Percentiles rank a stretch among this genome's conserved stretches.
Evolutionary conservation across 2,113 vertebrate species (phyloP).

Genomic region (Malaclemys terrapin): DNA sequence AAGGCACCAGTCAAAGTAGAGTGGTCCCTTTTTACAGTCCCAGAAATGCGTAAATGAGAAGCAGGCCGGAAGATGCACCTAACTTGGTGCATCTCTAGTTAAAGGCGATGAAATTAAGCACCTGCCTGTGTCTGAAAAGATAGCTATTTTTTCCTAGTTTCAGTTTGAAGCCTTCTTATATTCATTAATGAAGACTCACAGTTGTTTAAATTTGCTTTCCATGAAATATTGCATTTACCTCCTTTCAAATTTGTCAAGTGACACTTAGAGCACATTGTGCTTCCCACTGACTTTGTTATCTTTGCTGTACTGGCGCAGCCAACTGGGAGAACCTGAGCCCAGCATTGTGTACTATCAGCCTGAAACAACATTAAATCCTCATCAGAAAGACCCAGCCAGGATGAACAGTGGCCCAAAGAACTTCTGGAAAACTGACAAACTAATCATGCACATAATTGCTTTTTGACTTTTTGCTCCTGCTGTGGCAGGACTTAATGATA

Average conservation of each 20-base stretch:
- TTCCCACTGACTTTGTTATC: neutral
- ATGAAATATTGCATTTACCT: neutral
- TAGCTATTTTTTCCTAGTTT: neutral
- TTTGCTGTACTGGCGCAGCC: neutral
- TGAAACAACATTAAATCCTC: neutral
- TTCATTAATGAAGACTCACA: neutral
- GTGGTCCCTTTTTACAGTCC: neutral
- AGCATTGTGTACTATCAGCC: neutral
- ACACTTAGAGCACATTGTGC: neutral
- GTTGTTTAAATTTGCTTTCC: neutral
- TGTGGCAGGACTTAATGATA: constrained; percentile 65
- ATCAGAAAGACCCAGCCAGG: neutral
- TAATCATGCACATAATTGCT: constrained; percentile 95
- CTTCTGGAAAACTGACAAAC: constrained; percentile 88
- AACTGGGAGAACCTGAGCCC: neutral
- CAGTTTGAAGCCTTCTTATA: neutral
- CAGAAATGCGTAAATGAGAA: neutral
- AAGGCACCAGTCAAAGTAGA: neutral
- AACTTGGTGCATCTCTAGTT: neutral
- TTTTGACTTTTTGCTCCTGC: constrained; percentile 86
- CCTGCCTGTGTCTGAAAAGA: neutral
- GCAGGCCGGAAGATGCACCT: neutral
- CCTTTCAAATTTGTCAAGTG: neutral
- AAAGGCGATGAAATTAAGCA: neutral
- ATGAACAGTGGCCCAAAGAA: constrained; percentile 63